Conservation (phyloP, 2,888 invertebrate genomes). For the Rotaria magnacalcarata region DNA sequence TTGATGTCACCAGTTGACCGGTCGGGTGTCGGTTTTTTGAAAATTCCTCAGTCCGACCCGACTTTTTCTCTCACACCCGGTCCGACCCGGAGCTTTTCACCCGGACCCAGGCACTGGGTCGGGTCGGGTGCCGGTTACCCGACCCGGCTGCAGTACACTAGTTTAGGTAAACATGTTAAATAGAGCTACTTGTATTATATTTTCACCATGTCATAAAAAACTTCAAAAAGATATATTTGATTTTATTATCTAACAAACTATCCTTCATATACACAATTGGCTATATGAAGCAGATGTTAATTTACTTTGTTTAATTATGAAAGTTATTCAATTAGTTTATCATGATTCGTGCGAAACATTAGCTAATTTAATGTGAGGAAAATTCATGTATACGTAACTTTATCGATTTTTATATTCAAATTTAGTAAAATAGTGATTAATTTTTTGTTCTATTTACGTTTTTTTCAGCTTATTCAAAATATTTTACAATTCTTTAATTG, state of each 20-base stretch:
- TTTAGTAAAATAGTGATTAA: background rate
- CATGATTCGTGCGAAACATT: background rate
- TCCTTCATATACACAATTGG: conserved; percentile 35
- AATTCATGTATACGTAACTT: conserved; percentile 37
- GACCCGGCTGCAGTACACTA: no score
- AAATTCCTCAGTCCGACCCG: no score
- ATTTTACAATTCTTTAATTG: conserved; percentile 36
- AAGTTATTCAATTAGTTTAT: conserved; percentile 58
- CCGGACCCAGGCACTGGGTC: no score
- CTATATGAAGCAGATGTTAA: conserved; percentile 35
- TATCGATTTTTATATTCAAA: conserved; percentile 38
- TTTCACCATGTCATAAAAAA: conserved; percentile 23
- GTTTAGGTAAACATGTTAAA: conserved; percentile 61
- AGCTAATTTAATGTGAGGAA: conserved; percentile 10
- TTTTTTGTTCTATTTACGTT: background rate
- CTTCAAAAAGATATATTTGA: conserved; percentile 30
- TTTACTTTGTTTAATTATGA: conserved; percentile 65
- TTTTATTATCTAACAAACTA: conserved; percentile 28
- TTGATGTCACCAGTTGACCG: no score
- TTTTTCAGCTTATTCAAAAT: conserved; percentile 42
- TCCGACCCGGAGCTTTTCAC: no score
- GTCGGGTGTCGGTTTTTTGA: no score
- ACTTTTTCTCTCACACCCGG: no score
- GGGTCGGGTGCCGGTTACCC: no score
- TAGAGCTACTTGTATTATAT: conserved; percentile 66